A percentile compares a stretch with the other conserved stretches of the same genome.
Evolutionary conservation across 1,140 invertebrate genomes (phyloP).

Genomic region (Ceratina australensis): DNA sequence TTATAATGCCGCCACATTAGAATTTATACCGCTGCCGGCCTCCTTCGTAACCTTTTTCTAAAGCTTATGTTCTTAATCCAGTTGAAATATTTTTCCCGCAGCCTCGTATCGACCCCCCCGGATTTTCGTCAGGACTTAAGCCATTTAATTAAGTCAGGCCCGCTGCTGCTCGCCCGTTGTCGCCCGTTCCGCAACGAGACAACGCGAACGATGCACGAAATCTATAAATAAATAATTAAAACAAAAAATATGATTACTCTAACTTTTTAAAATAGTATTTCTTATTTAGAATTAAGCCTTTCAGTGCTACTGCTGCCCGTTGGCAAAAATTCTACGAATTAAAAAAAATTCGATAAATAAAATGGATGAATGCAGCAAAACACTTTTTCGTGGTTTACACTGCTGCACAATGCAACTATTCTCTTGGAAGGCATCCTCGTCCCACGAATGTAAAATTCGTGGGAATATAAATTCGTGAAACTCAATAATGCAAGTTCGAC

Average conservation of each 20-base stretch:
- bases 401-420: too few relatives aligned
- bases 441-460: too few relatives aligned
- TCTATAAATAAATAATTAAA: not conserved
- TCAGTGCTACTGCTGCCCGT: too few relatives aligned
- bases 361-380: too few relatives aligned
- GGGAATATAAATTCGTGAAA: too few relatives aligned
- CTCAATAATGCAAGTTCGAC: slow-evolving; percentile 3
- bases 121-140: slow-evolving; percentile 67
- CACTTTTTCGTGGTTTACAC: too few relatives aligned
- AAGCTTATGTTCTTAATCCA: slow-evolving; percentile 78
- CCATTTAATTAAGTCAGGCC: slow-evolving; percentile 68
- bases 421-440: too few relatives aligned
- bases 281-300: too few relatives aligned
- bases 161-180: slow-evolving; percentile 26
- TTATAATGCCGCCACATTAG: slow-evolving; percentile 79
- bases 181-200: slow-evolving; percentile 17
- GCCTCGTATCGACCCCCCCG: slow-evolving; percentile 65
- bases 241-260: not conserved
- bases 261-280: too few relatives aligned
- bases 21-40: slow-evolving; percentile 75
- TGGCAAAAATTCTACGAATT: too few relatives aligned
- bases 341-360: too few relatives aligned
- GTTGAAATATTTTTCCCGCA: slow-evolving; percentile 74
- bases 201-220: not conserved
- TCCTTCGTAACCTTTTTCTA: slow-evolving; percentile 73